Percentiles rank a stretch among this genome's conserved stretches.
These are phyloP conservation scores for Euura lappo DNA, from an alignment of 1,140 invertebrate species.

Conservation along the genomic window DNA sequence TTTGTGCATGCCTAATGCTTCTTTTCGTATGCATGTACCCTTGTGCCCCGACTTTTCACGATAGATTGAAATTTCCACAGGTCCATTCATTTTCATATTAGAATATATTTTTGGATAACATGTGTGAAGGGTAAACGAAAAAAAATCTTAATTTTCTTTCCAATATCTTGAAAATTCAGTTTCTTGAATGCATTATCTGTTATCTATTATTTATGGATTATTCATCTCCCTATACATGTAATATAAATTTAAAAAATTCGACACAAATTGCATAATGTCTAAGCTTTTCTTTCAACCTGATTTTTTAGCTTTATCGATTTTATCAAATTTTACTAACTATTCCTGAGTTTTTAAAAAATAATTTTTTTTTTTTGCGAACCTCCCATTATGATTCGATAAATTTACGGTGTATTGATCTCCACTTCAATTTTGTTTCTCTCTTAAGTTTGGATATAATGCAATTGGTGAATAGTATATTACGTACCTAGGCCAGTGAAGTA, in stretches of 20 bases:
- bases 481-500: too few species aligned
- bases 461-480: too few species aligned
- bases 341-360: not conserved
- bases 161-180: too few species aligned
- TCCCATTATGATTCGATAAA: not conserved
- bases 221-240: not conserved
- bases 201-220: constrained; percentile 4
- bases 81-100: not conserved
- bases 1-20: constrained; percentile 2
- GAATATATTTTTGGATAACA: constrained; percentile 1
- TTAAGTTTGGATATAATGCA: not conserved
- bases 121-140: not conserved
- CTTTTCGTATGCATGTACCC: not conserved
- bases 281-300: too few species aligned
- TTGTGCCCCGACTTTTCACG: not conserved
- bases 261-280: not conserved
- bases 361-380: not conserved
- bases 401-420: too few species aligned
- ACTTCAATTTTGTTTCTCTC: not conserved
- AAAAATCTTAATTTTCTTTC: not conserved
- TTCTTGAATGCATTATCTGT: not conserved
- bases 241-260: not conserved
- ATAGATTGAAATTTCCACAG: not conserved
- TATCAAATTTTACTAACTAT: not conserved
- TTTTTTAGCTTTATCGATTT: not conserved